Evolutionary conservation across 2,888 invertebrate genomes (phyloP).

Genomic region (Stenotaenia linearis): DNA sequence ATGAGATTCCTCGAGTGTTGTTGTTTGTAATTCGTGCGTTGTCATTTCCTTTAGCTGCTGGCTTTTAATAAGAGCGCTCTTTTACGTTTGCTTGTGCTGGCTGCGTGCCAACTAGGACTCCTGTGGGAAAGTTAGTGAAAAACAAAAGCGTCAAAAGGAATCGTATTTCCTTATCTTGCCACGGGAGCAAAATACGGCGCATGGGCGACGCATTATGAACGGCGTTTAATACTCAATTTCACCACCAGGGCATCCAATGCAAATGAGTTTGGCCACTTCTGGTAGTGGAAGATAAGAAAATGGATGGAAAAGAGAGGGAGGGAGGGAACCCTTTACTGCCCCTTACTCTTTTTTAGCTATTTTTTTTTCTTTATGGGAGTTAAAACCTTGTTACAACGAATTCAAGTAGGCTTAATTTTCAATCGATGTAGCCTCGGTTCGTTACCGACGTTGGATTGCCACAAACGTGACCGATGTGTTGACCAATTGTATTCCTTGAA

Average conservation of each 20-base stretch:
- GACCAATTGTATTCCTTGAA: not conserved
- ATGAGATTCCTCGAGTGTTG: not conserved
- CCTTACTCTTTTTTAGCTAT: conserved; percentile 17
- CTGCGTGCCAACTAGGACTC: not conserved
- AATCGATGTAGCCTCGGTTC: not conserved
- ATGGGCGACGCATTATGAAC: not conserved
- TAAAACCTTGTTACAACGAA: conserved; percentile 31
- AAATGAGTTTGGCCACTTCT: conserved; percentile 26
- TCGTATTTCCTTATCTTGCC: conserved; percentile 12
- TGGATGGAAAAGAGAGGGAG: conserved; percentile 3
- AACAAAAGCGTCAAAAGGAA: conserved; percentile 17
- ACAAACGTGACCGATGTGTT: not conserved
- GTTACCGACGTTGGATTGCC: not conserved
- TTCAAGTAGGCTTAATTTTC: conserved; percentile 10
- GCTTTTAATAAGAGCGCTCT: conserved; percentile 24
- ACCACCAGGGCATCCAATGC: conserved; percentile 15
- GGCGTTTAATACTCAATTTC: conserved; percentile 13
- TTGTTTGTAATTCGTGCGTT: not conserved
- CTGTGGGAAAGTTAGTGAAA: conserved; percentile 14
- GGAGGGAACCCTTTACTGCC: not conserved
- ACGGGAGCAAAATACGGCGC: conserved; percentile 10
- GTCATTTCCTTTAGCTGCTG: conserved; percentile 19
- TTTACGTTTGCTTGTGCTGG: conserved; percentile 14
- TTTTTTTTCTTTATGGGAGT: conserved; percentile 17
- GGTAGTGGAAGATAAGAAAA: not conserved